Percentiles rank a stretch among this genome's conserved stretches.
phyloP scores from a whole-genome alignment of 2,888 invertebrate genomes.

The Trichopria drosophilae region DNA sequence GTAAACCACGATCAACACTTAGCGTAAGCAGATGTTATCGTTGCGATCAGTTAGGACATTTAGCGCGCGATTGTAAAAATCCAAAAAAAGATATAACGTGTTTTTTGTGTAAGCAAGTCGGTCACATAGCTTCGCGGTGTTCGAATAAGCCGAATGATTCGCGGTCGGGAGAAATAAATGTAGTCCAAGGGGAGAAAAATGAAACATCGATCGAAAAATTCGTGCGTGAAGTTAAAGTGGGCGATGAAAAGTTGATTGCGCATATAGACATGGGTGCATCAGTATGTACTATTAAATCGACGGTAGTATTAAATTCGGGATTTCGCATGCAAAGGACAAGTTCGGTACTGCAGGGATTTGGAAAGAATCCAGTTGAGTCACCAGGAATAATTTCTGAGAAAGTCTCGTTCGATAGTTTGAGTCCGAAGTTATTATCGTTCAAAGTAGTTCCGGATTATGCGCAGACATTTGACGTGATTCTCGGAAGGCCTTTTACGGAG shows the following conservation, averaged over 20 bases:
- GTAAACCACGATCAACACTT: too few relatives aligned
- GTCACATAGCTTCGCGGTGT: slow-evolving; percentile 22
- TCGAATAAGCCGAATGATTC: not conserved
- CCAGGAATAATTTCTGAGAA: slow-evolving; percentile 13
- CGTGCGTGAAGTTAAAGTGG: slow-evolving; percentile 14
- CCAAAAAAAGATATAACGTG: not conserved
- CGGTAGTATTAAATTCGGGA: slow-evolving; percentile 9
- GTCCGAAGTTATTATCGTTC: slow-evolving; percentile 13
- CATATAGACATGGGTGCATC: slow-evolving; percentile 26
- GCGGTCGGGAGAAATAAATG: not conserved
- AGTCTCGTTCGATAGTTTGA: slow-evolving; percentile 13
- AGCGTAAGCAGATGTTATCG: slow-evolving; percentile 22
- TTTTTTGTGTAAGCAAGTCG: slow-evolving; percentile 3
- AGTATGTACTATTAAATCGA: slow-evolving; percentile 22
- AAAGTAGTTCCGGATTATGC: slow-evolving; percentile 25
- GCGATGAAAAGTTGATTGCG: slow-evolving; percentile 1
- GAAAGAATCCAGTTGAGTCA: slow-evolving; percentile 15
- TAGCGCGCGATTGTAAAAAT: slow-evolving; percentile 2
- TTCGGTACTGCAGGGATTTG: slow-evolving; percentile 20
- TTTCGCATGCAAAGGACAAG: not conserved
- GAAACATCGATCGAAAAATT: slow-evolving; percentile 12
- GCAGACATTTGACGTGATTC: slow-evolving; percentile 13
- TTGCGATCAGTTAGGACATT: slow-evolving; percentile 2
- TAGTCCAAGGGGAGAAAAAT: not conserved
- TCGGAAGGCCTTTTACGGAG: slow-evolving; percentile 24